Conservation (phyloP, 1,140 invertebrate genomes). For the Caenorhabditis latens region DNA sequence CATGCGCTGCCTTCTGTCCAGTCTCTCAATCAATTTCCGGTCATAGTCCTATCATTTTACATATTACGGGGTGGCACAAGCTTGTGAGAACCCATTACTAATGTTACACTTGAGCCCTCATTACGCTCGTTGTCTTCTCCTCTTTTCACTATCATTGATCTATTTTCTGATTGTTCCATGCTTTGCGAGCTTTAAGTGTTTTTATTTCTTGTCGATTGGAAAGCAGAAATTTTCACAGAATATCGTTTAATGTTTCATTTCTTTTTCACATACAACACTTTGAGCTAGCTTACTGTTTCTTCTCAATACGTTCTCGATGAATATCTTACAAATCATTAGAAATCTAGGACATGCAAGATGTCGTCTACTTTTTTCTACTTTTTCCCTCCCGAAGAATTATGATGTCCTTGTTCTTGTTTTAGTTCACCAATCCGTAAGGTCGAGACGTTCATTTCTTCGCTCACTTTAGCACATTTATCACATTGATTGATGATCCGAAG, state of each 20-base stretch:
- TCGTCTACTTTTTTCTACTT: too few relatives aligned
- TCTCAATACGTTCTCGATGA: too few relatives aligned
- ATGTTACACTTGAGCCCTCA: constrained; percentile 42
- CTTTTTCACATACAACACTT: too few relatives aligned
- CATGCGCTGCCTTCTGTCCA: not conserved
- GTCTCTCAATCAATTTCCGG: constrained; percentile 2
- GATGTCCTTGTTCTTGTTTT: constrained; percentile 50
- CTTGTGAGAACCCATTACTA: constrained; percentile 55
- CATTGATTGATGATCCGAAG: constrained; percentile 9
- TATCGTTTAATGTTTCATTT: too few relatives aligned
- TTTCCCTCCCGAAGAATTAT: not conserved
- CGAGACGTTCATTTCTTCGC: not conserved
- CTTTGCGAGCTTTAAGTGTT: not conserved
- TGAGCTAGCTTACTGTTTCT: too few relatives aligned
- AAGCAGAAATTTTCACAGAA: too few relatives aligned
- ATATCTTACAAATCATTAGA: constrained; percentile 2
- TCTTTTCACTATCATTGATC: constrained; percentile 30
- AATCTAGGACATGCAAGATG: not conserved
- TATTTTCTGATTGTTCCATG: constrained; percentile 19
- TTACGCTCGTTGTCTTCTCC: constrained; percentile 37
- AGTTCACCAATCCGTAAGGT: constrained; percentile 45
- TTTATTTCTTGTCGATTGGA: not conserved
- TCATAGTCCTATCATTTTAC: constrained; percentile 56
- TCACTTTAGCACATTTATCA: constrained; percentile 36
- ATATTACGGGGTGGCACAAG: constrained; percentile 44